Evolutionary conservation across 2,888 invertebrate genomes (phyloP), one percentile per base, ranked within the genome.

Genomic region (Deilephila elpenor): DNA sequence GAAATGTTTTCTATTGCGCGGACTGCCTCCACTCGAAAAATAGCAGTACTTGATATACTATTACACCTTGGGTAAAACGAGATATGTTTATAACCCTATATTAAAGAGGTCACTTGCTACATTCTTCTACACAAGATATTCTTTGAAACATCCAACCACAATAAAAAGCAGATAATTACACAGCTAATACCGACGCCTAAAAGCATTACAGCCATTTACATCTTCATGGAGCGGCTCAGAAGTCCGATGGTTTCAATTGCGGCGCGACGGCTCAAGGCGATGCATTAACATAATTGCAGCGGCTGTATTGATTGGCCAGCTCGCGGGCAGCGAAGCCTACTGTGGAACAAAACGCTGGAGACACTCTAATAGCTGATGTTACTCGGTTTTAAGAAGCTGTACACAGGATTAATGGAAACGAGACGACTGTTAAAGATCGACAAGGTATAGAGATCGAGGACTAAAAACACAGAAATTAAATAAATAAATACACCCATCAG

Each of bases 211-310:
- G 11, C 20, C 67, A 67, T 56, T 56, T 56, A 67, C 67, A 25
- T 67, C 67, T 67, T 67, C 67, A 67, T 67, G n/a, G 83, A 11
- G 11, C 44, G 44, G 44, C 44, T 44, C 79, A 82, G 87, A 89
- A 87, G 86, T 89, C 84, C 85, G 80, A 79, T 90, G 90, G 91
- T 91, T 90, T 88, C 91, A 91, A 91, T 89, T 89, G 90, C 86
- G 86, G 80, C 83, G 82, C 83, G 84, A 86, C 87, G 85, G 89
- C 90, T 88, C 85, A 85, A 87, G 91, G 91, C 89, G 85, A 81
- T 88, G 87, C 92, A 94, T 94, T 94, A 93, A 87, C 93, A 93
- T 94, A 94, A 94, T 94, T 93, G 93, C 92, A 89, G 86, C 83
- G 85, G 84, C 88, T 90, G 86, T 91, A 93, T 93, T 93, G 93